A percentile compares a stretch with the other conserved stretches of the same genome.
Conservation (phyloP, 2,797 vertebrate species). For the Trachops cirrhosus region DNA sequence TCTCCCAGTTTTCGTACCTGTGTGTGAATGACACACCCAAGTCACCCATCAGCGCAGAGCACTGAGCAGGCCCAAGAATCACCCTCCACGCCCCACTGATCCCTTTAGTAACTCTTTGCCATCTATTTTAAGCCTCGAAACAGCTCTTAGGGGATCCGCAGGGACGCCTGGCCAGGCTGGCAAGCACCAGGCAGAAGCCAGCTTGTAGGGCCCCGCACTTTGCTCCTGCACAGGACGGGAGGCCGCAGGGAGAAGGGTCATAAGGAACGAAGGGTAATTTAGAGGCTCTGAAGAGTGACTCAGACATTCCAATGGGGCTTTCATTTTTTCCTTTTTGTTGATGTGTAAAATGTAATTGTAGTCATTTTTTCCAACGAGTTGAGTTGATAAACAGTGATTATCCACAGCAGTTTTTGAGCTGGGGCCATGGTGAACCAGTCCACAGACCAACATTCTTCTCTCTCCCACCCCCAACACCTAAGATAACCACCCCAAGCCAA, state of each 20-base stretch:
- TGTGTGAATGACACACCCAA: background rate
- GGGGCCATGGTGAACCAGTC: slow-evolving; percentile 24
- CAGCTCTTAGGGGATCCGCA: background rate
- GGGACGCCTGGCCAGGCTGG: slow-evolving; percentile 26
- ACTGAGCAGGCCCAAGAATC: background rate
- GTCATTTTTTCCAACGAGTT: slow-evolving; percentile 84
- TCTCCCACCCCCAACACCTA: background rate
- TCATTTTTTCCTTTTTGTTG: slow-evolving; percentile 78
- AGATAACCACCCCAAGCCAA: background rate
- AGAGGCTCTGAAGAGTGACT: slow-evolving; percentile 80
- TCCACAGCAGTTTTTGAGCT: slow-evolving; percentile 76
- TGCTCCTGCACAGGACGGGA: slow-evolving; percentile 23
- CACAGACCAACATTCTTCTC: background rate
- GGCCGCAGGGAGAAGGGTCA: slow-evolving; percentile 28
- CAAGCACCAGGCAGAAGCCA: slow-evolving; percentile 6
- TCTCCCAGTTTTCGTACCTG: background rate
- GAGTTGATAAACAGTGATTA: slow-evolving; percentile 83
- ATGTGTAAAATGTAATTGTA: slow-evolving; percentile 77
- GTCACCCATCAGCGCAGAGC: background rate
- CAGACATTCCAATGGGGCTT: slow-evolving; percentile 82
- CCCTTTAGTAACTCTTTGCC: background rate
- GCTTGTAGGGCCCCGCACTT: background rate
- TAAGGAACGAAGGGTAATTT: slow-evolving; percentile 74
- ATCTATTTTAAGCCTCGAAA: background rate
- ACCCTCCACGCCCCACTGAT: background rate